A percentile compares a stretch with the other conserved stretches of the same genome.
These are phyloP conservation scores for Lophotis ruficrista DNA, from an alignment of 2,113 vertebrate species.

Conservation along the genomic window DNA sequence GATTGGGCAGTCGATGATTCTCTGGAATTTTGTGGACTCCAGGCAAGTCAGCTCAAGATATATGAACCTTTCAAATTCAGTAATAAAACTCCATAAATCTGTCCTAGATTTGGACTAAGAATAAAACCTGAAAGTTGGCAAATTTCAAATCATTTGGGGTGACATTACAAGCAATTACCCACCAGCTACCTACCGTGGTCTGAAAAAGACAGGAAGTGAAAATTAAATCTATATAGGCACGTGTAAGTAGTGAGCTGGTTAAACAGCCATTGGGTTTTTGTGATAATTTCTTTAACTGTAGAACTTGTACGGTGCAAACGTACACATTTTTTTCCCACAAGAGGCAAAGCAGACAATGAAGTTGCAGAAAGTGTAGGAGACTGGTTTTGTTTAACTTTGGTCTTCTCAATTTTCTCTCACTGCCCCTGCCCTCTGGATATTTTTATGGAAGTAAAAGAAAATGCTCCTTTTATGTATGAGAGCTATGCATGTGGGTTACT, in stretches of 20 bases:
- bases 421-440: slow-evolving; percentile 52
- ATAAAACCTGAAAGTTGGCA: neutral
- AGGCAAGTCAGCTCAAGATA: neutral
- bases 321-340: neutral
- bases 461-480: slow-evolving; percentile 6
- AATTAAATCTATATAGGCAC: neutral
- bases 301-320: neutral
- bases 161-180: neutral
- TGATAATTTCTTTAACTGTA: neutral
- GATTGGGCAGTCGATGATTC: neutral
- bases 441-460: slow-evolving; percentile 42
- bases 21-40: slow-evolving; percentile 8
- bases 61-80: neutral
- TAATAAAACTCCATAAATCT: neutral
- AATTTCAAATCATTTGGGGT: neutral
- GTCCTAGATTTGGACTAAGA: neutral
- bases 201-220: neutral
- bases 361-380: neutral
- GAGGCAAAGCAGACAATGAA: slow-evolving; percentile 19
- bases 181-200: neutral
- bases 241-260: neutral
- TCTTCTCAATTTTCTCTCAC: slow-evolving; percentile 50
- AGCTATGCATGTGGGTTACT: neutral
- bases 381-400: slow-evolving; percentile 55
- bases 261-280: neutral